Percentiles rank a stretch among this genome's conserved stretches.
Conservation (phyloP, 2,113 vertebrate genomes). For the Pangasianodon hypophthalmus region DNA sequence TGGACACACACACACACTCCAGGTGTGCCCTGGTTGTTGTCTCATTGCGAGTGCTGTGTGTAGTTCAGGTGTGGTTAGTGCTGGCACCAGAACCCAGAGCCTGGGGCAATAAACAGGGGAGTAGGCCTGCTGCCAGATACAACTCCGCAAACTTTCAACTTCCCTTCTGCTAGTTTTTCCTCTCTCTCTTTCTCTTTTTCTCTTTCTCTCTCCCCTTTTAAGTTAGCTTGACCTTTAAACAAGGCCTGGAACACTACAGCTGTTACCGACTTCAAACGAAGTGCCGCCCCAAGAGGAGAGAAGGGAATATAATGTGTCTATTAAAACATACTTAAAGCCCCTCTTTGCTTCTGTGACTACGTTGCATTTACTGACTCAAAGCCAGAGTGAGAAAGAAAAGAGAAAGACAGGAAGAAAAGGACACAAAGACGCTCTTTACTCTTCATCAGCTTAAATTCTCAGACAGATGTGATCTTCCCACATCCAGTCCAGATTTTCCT, state of each 20-base stretch:
- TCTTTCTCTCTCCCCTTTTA: constrained; percentile 72
- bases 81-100: constrained; percentile 77
- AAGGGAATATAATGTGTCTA: constrained; percentile 72
- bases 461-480: constrained; percentile 62
- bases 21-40: constrained; percentile 47
- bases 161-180: constrained; percentile 71
- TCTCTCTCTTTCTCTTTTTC: constrained; percentile 62
- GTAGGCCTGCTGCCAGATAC: constrained; percentile 79
- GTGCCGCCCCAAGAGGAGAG: constrained; percentile 31
- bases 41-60: constrained; percentile 50
- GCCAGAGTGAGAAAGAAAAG: constrained; percentile 44
- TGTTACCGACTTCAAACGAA: constrained; percentile 77
- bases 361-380: constrained; percentile 60
- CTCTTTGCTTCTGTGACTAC: constrained; percentile 68
- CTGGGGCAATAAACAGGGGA: constrained; percentile 79
- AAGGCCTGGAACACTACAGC: constrained; percentile 78
- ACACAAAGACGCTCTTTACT: constrained; percentile 59
- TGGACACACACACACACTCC: neutral
- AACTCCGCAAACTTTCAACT: constrained; percentile 81
- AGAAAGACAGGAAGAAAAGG: constrained; percentile 51
- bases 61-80: constrained; percentile 79
- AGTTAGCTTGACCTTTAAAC: constrained; percentile 79
- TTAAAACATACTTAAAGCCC: constrained; percentile 75
- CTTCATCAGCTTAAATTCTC: constrained; percentile 48
- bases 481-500: constrained; percentile 43